These are phyloP conservation scores for Gastrophysa polygoni DNA, from an alignment of 2,888 invertebrate genomes.

Conservation along the genomic window DNA sequence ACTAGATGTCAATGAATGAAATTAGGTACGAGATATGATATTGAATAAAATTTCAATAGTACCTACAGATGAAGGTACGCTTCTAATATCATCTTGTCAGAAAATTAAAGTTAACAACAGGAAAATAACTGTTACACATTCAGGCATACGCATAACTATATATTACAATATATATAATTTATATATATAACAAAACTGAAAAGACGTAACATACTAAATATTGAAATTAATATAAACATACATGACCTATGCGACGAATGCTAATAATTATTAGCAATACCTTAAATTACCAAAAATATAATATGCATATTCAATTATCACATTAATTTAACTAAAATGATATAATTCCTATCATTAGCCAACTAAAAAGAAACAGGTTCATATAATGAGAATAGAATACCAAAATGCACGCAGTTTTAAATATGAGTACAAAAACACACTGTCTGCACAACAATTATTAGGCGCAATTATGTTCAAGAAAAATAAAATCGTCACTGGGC, in stretches of 20 bases:
- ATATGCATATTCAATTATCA: constrained; percentile 26
- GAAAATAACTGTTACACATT: no score
- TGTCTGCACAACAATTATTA: no score
- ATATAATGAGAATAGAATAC: background rate
- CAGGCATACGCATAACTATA: constrained; percentile 12
- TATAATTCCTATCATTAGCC: constrained; percentile 17
- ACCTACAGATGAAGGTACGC: no score
- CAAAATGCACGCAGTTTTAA: constrained; percentile 3
- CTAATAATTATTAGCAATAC: constrained; percentile 9
- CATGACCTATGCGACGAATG: background rate
- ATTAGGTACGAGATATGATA: no score
- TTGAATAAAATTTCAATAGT: no score
- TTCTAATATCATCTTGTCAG: no score
- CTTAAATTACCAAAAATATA: constrained; percentile 19
- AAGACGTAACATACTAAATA: constrained; percentile 9
- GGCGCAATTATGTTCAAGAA: no score
- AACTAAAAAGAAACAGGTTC: constrained; percentile 5
- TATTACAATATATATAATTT: constrained; percentile 14
- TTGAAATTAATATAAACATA: constrained; percentile 1
- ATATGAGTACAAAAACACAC: no score
- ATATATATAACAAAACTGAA: constrained; percentile 12
- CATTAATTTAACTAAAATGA: constrained; percentile 28
- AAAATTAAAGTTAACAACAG: no score
- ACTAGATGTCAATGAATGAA: no score
- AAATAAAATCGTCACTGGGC: no score